A percentile compares a stretch with the other conserved stretches of the same genome.
These are phyloP conservation scores for Corynorhinus townsendii DNA, from an alignment of 2,113 vertebrate species.

Conservation along the genomic window DNA sequence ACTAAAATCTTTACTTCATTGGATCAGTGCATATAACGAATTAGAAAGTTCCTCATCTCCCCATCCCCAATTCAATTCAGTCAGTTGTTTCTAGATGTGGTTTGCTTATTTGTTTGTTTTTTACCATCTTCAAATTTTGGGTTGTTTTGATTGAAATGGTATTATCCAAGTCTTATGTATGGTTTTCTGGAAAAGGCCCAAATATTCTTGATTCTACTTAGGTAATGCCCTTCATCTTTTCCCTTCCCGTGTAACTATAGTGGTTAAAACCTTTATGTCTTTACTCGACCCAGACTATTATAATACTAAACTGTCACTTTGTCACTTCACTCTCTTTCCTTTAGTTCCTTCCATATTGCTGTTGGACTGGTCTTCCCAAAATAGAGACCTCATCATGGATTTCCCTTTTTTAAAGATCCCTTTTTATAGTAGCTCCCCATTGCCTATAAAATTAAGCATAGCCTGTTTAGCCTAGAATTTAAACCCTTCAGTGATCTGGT, in stretches of 20 bases:
- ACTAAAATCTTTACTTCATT: slow-evolving; percentile 20
- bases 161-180: background rate
- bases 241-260: background rate
- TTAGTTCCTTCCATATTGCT: background rate
- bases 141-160: slow-evolving; percentile 23
- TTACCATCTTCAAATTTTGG: background rate
- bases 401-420: slow-evolving; percentile 21
- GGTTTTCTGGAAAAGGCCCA: slow-evolving; percentile 25
- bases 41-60: background rate
- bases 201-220: background rate
- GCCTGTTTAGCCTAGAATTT: background rate
- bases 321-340: background rate
- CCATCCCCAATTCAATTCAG: background rate
- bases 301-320: background rate
- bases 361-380: background rate
- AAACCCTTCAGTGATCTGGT: background rate
- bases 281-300: background rate
- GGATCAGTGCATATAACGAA: background rate
- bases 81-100: slow-evolving; percentile 12
- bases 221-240: background rate
- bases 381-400: background rate
- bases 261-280: background rate
- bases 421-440: background rate
- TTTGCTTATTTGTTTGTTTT: background rate
- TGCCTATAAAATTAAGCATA: slow-evolving; percentile 6